Percentiles rank a stretch among this genome's conserved stretches.
Evolutionary conservation across 1,140 invertebrate species (phyloP).

Genomic region (Aphidius ervi): DNA sequence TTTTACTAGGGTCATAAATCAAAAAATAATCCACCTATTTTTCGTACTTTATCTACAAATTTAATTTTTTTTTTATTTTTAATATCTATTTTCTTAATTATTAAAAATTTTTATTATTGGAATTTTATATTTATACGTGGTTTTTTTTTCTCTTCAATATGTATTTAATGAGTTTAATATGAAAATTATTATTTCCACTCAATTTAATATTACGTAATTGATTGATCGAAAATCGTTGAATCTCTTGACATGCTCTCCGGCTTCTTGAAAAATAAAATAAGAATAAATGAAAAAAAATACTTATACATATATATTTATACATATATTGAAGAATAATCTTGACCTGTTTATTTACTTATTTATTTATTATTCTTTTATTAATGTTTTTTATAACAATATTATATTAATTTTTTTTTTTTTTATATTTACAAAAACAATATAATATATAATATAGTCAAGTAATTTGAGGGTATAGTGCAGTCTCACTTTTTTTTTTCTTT

Average conservation of each 20-base stretch:
- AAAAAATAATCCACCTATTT: slow-evolving; percentile 36
- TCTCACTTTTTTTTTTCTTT: slow-evolving; percentile 26
- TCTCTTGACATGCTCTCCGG: background rate
- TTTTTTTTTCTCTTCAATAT: background rate
- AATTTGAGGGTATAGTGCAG: background rate
- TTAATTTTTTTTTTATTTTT: too few species aligned
- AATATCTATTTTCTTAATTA: too few species aligned
- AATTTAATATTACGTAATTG: slow-evolving; percentile 6
- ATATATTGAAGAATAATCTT: too few species aligned
- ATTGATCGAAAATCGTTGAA: slow-evolving; percentile 17
- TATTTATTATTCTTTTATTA: background rate
- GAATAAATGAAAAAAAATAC: too few species aligned
- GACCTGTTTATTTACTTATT: background rate
- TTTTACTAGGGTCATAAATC: slow-evolving; percentile 42
- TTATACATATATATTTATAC: too few species aligned
- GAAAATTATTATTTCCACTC: background rate
- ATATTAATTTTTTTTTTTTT: background rate
- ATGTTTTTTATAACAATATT: background rate
- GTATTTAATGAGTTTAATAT: background rate
- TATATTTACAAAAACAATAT: background rate
- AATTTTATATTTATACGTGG: too few species aligned
- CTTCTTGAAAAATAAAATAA: too few species aligned
- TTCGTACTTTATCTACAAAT: too few species aligned
- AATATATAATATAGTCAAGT: slow-evolving; percentile 7
- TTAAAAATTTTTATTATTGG: too few species aligned